These are phyloP conservation scores for Clarias batrachus DNA, from an alignment of 2,113 vertebrate genomes.

Conservation along the genomic window DNA sequence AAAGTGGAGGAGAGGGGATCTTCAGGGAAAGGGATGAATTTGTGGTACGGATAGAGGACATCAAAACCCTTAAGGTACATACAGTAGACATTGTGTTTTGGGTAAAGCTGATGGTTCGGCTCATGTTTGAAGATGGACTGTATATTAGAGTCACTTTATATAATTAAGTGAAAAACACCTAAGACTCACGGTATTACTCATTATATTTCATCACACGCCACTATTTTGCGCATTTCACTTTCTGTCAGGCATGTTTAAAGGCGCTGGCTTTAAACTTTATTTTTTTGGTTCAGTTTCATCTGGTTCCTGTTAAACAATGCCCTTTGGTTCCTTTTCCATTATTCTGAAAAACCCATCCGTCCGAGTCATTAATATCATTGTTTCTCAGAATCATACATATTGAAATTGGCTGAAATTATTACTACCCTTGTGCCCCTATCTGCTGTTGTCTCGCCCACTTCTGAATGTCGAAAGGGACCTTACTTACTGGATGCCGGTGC, in stretches of 20 bases:
- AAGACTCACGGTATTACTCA: background rate
- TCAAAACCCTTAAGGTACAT: conserved; percentile 33
- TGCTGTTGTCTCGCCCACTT: too few species aligned
- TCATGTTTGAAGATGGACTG: background rate
- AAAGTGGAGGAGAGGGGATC: conserved; percentile 88
- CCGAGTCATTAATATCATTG: background rate
- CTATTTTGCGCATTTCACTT: background rate
- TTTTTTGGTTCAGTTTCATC: background rate
- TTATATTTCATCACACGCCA: background rate
- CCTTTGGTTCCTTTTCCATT: background rate
- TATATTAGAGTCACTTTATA: background rate
- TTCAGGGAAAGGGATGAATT: conserved; percentile 91
- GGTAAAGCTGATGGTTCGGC: background rate
- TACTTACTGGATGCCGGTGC: too few species aligned
- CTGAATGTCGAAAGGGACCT: too few species aligned
- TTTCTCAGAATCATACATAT: background rate
- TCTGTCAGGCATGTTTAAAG: background rate
- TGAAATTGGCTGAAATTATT: background rate
- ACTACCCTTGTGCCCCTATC: too few species aligned
- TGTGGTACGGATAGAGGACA: conserved; percentile 70
- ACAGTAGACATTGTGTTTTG: background rate
- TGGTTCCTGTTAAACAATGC: background rate
- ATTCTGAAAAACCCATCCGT: background rate
- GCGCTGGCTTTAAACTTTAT: background rate
- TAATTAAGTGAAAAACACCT: background rate